Evolutionary conservation across 1,140 invertebrate species (phyloP).

Genomic region (Caenorhabditis latens): DNA sequence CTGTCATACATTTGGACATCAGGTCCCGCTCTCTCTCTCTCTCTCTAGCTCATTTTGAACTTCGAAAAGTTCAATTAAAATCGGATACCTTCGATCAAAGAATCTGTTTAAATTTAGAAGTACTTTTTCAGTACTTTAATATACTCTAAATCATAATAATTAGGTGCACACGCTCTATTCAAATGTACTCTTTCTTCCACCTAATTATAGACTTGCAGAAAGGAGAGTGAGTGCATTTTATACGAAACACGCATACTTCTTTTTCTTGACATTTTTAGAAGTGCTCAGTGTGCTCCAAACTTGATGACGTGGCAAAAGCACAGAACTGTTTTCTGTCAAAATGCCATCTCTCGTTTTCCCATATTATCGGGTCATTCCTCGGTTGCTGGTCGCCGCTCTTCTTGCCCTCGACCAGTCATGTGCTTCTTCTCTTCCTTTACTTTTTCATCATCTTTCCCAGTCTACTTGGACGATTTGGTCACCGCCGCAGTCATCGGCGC

Average conservation of each 20-base stretch:
- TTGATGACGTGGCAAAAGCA: constrained; percentile 36
- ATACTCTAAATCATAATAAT: background rate
- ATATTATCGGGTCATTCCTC: constrained; percentile 41
- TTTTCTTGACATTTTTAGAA: background rate
- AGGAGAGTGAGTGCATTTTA: background rate
- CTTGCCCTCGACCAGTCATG: background rate
- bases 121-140: background rate
- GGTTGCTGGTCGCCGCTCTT: background rate
- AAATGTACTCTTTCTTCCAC: background rate
- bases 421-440: constrained; percentile 44
- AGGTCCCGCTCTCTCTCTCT: no score
- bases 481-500: background rate
- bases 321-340: background rate
- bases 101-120: background rate
- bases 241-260: background rate
- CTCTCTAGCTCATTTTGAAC: no score
- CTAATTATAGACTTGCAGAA: constrained; percentile 16
- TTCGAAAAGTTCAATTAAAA: background rate
- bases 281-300: background rate
- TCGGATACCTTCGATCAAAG: background rate
- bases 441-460: constrained; percentile 30
- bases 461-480: background rate
- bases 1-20: background rate
- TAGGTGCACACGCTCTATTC: background rate
- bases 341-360: constrained; percentile 36